Percentiles rank a stretch among this genome's conserved stretches.
phyloP scores from a whole-genome alignment of 2,888 invertebrate species.

The Mesorhabditis spiculigera region DNA sequence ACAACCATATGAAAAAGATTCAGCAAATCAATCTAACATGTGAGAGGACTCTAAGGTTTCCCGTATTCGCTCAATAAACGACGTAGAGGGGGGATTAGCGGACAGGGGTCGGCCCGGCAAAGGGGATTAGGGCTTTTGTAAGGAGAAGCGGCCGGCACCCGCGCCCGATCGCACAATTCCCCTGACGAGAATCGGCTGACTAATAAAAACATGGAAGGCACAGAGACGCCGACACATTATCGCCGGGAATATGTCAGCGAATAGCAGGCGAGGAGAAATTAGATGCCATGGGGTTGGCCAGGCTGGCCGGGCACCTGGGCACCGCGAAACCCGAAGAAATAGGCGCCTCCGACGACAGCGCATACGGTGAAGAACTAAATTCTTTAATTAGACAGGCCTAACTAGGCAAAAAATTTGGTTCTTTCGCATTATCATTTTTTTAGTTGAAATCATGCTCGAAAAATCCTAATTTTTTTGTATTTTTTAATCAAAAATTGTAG shows the following conservation, averaged over 20 bases:
- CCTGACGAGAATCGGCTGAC: too few relatives aligned
- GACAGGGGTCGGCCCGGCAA: neutral
- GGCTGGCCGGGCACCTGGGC: neutral
- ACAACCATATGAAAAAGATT: neutral
- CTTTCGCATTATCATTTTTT: too few relatives aligned
- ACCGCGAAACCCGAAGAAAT: conserved; percentile 22
- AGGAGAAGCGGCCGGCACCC: too few relatives aligned
- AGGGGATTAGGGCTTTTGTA: too few relatives aligned
- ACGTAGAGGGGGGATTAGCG: neutral
- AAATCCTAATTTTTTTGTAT: too few relatives aligned
- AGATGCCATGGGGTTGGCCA: neutral
- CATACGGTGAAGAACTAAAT: conserved; percentile 32
- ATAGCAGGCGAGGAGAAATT: too few relatives aligned
- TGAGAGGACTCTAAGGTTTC: neutral
- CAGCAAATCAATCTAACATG: neutral
- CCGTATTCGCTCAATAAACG: conserved; percentile 6
- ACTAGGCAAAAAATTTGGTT: neutral
- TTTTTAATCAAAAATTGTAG: too few relatives aligned
- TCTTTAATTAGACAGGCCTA: neutral
- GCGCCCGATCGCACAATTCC: too few relatives aligned
- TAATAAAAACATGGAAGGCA: too few relatives aligned
- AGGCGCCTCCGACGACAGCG: conserved; percentile 43
- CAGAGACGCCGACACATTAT: too few relatives aligned
- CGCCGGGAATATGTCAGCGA: too few relatives aligned
- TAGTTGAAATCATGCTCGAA: too few relatives aligned